A percentile compares a stretch with the other conserved stretches of the same genome.
Evolutionary conservation across 2,888 invertebrate genomes (phyloP).

Genomic region (Tipula unca): DNA sequence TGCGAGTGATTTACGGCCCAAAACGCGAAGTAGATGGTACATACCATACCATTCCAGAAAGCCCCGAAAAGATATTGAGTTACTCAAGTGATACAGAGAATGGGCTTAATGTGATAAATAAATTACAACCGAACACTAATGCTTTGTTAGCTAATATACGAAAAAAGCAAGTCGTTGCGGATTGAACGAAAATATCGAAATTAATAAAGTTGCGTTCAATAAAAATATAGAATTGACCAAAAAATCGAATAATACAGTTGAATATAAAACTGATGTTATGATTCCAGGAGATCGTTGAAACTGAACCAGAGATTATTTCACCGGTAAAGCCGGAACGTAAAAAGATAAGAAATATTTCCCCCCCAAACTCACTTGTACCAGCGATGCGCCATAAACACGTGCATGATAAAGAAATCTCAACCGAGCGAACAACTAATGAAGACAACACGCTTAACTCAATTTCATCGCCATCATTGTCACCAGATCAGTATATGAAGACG

Average conservation of each 20-base stretch:
- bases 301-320: background rate
- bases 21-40: too few relatives aligned
- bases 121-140: background rate
- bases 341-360: background rate
- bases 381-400: background rate
- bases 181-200: background rate
- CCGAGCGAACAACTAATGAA: background rate
- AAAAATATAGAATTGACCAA: background rate
- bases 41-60: too few relatives aligned
- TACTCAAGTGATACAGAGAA: too few relatives aligned
- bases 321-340: background rate
- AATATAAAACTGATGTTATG: background rate
- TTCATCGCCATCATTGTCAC: slow-evolving; percentile 8
- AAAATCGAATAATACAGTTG: background rate
- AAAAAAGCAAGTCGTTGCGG: background rate
- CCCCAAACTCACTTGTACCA: background rate
- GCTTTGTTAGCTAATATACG: background rate
- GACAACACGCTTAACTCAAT: background rate
- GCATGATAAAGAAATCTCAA: background rate
- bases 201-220: background rate
- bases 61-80: slow-evolving; percentile 22
- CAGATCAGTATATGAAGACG: too few relatives aligned
- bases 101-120: background rate
- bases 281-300: background rate
- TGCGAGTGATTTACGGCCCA: too few relatives aligned